Base-by-base conservation (phyloP, 2,888 invertebrate genomes). In the Heterodera filipjevi region DNA sequence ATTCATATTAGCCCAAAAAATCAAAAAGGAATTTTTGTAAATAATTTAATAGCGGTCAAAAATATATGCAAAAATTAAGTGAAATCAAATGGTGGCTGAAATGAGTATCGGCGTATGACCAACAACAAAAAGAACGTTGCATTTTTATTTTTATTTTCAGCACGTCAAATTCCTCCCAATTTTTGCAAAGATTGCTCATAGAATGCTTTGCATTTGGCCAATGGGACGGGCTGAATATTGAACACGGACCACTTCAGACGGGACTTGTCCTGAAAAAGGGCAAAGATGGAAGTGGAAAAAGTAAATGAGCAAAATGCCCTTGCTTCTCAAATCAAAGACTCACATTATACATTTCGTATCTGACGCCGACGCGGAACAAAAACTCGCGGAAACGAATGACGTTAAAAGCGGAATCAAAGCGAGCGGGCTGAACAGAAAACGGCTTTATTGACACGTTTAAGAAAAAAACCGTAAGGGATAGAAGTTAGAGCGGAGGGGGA, bases 281-380 rank as follows among this genome's bases (percentile, higher is more conserved):
- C 27, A 44, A 44, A 44, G 12, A 44, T 44, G 12, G 12, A 5
- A 44, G 5, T 44, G 44, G 12, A 12, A 5, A 10, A 44, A 44
- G 12, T 12, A 12, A 44, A 10, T 44, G 44, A 44, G 44, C 44
- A 44, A 44, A 71, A 14, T 10, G 1, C 5, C n/a, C n/a, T n/a
- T n/a, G n/a, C n/a, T n/a, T n/a, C n/a, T n/a, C n/a, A n/a, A n/a
- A n/a, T n/a, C n/a, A n/a, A n/a, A n/a, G n/a, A 80, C 82, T 64
- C 80, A 81, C 96, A 89, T 95, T 96, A 89, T 93, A 99, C 19
- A 92, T 93, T 90, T 99, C 98, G 91, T 94, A 92, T 90, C 95
- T 95, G 49, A 94, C 93, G 79, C 96, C 92, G 85, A 96, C 92
- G 90, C 94, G 94, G 89, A 96, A 94, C 46, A 94, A 92, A 88